Percentiles rank a stretch among this genome's conserved stretches.
These are phyloP conservation scores for Calameuta pallipes DNA, from an alignment of 2,888 invertebrate species.

Conservation along the genomic window DNA sequence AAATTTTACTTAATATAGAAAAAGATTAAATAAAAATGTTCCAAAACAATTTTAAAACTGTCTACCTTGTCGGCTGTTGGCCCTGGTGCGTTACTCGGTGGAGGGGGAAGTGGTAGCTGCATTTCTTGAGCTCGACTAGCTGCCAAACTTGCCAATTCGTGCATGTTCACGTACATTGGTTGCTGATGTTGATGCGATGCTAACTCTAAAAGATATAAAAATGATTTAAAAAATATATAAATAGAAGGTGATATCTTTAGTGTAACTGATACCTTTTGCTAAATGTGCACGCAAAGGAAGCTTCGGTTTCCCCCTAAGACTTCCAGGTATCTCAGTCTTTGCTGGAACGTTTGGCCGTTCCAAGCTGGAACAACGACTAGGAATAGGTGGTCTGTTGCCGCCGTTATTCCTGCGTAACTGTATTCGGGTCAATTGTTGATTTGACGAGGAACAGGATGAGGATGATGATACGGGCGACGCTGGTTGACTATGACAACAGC, in stretches of 20 bases:
- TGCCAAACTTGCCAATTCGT: constrained; percentile 86
- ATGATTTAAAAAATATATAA: constrained; percentile 3
- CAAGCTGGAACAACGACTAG: constrained; percentile 79
- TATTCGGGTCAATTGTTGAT: constrained; percentile 52
- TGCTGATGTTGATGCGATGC: constrained; percentile 58
- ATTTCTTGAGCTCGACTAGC: constrained; percentile 78
- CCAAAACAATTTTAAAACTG: not conserved
- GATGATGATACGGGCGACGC: constrained; percentile 65
- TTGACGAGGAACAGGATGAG: constrained; percentile 51
- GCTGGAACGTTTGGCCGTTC: constrained; percentile 79
- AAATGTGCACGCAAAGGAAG: constrained; percentile 78
- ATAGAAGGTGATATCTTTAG: not conserved
- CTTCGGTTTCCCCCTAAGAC: constrained; percentile 58
- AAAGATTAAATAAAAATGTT: not conserved
- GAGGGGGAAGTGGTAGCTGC: constrained; percentile 71
- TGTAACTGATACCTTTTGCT: constrained; percentile 69
- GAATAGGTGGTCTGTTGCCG: constrained; percentile 60
- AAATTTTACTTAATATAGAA: not conserved
- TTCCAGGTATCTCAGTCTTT: constrained; percentile 55
- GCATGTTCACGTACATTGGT: constrained; percentile 93
- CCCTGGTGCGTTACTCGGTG: constrained; percentile 49
- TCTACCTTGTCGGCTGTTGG: constrained; percentile 69
- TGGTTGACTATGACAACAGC: constrained; percentile 65
- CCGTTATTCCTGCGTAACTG: constrained; percentile 59
- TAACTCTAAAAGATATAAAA: constrained; percentile 44